Evolutionary conservation across 2,888 invertebrate genomes (phyloP), one percentile per base, ranked within the genome.

Genomic region (Callyntrura sp.): DNA sequence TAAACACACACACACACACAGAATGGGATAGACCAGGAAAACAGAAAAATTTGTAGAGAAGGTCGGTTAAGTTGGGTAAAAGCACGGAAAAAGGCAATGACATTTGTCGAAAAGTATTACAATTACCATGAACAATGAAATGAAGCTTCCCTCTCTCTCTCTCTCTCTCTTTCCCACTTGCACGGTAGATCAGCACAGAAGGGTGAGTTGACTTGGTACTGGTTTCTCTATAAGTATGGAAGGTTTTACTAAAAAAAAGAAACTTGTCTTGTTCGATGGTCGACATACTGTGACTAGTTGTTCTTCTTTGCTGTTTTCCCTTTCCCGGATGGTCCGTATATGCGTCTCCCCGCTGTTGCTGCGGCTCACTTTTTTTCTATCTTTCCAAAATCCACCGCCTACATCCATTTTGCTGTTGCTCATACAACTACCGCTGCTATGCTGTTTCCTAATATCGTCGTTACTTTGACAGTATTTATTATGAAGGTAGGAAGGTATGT

Each of bases 41-140:
- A 45, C 43, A n/a, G 45, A 73, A 73, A 48, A 73, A 73, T n/a
- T n/a, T 43, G 20, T 17, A 73, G 45, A 73, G 23, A 20, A 73
- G 73, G 45, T 79, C 35, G 20, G 60, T 35, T 60, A 60, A 89
- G 89, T 85, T 85, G 79, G 68, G 81, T 70, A 70, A 85, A 85
- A 60, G 68, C 89, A 90, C 89, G 89, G 89, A 85, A 90, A 85
- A 85, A 90, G 85, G 85, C 89, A 90, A 90, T 90, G 89, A 90
- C 89, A 90, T 85, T 90, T 90, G 89, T 85, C 85, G 81, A 73
- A 90, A 90, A 90, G 89, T 90, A 89, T 89, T 84, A 81, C 85
- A 90, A 85, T 90, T 89, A 89, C 79, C 88, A 83, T 88, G 83
- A 88, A 83, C 57, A 78, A 57, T 57, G 51, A 78, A 78, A 78